phyloP scores from a whole-genome alignment of 2,797 vertebrate genomes.

The Rhabdomys pumilio region DNA sequence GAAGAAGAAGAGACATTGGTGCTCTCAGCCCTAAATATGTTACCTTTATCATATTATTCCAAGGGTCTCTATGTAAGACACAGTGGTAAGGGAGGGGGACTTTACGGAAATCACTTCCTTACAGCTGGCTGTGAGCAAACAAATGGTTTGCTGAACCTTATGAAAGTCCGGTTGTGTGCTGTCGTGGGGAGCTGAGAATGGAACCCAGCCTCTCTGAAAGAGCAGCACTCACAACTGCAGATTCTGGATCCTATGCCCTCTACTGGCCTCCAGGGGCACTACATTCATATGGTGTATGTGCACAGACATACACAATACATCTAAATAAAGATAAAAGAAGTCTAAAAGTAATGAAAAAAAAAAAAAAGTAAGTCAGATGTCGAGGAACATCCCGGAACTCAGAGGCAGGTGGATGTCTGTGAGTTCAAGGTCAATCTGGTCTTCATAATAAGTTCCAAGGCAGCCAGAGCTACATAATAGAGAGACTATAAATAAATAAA shows the following conservation, averaged over 20 bases:
- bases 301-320: not conserved
- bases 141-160: not conserved
- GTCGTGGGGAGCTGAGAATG: too few relatives aligned
- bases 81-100: not conserved
- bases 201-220: too few relatives aligned
- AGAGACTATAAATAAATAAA: not conserved
- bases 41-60: too few relatives aligned
- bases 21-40: not conserved
- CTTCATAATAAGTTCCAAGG: not conserved
- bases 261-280: not conserved
- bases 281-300: not conserved
- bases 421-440: not conserved
- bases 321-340: not conserved
- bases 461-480: not conserved
- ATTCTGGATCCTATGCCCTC: not conserved
- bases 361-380: not conserved
- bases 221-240: not conserved
- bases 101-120: not conserved
- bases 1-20: not conserved
- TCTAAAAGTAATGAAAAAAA: not conserved
- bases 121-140: too few relatives aligned
- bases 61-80: too few relatives aligned
- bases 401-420: not conserved
- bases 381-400: not conserved
- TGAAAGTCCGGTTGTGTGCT: too few relatives aligned